Conservation (phyloP, 64 coral and sea anemone genomes). For the Trachythela sp. region DNA sequence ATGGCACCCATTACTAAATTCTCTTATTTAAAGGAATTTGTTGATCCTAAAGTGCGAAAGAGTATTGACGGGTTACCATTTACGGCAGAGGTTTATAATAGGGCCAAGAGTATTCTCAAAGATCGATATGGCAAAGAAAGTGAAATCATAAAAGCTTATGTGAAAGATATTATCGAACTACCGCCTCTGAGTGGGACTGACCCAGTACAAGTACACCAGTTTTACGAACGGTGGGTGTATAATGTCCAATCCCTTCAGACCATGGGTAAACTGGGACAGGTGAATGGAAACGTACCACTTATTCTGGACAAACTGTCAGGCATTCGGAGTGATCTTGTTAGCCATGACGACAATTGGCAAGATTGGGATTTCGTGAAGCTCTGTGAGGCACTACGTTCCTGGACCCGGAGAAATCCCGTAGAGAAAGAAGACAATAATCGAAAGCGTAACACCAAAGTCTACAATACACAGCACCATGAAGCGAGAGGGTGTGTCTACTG, state of each 20-base stretch:
- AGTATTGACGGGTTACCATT: constrained; percentile 48
- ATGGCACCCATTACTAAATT: constrained; percentile 19
- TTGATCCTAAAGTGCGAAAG: constrained; percentile 37
- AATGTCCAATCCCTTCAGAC: neutral
- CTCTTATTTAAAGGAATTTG: constrained; percentile 46
- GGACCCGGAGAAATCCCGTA: neutral
- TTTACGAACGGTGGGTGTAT: neutral
- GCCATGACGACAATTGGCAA: neutral
- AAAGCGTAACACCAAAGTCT: neutral
- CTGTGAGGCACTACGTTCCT: neutral
- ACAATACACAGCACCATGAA: neutral
- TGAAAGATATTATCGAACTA: neutral
- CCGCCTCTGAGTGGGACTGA: neutral
- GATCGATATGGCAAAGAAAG: constrained; percentile 26
- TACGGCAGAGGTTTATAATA: constrained; percentile 19
- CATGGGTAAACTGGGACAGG: neutral
- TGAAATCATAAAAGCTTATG: neutral
- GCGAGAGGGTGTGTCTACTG: neutral
- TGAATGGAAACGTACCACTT: neutral
- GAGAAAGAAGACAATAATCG: neutral
- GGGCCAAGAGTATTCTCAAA: constrained; percentile 15
- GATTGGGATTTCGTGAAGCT: neutral
- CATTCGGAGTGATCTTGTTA: neutral
- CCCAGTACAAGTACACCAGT: neutral
- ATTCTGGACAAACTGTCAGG: neutral